A percentile compares a stretch with the other conserved stretches of the same genome.
Evolutionary conservation across 2,797 vertebrate species (phyloP).

Genomic region (Protonibea diacanthus): DNA sequence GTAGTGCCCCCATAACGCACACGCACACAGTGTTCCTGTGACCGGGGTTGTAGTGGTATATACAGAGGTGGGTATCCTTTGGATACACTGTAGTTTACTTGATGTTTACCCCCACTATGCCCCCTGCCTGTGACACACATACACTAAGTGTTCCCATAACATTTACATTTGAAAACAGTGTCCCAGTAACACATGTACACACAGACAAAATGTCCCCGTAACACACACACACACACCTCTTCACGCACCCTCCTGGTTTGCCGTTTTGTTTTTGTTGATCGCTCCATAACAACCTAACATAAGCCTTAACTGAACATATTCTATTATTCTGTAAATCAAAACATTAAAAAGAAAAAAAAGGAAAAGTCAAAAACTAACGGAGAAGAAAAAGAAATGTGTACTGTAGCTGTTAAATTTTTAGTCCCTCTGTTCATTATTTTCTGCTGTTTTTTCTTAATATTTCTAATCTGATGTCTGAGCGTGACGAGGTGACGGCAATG

Average conservation of each 20-base stretch:
- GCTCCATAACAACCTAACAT: conserved; percentile 76
- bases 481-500: conserved; percentile 67
- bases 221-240: background rate
- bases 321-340: conserved; percentile 83
- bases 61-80: too few relatives aligned
- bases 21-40: too few relatives aligned
- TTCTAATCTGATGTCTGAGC: conserved; percentile 81
- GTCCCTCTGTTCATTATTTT: conserved; percentile 79
- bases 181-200: background rate
- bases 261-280: conserved; percentile 52
- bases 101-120: too few relatives aligned
- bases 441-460: conserved; percentile 76
- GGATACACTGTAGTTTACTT: too few relatives aligned
- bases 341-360: conserved; percentile 54
- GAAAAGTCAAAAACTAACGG: conserved; percentile 48
- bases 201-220: background rate
- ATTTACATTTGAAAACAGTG: too few relatives aligned
- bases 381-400: conserved; percentile 74
- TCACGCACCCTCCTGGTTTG: background rate
- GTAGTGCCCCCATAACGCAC: too few relatives aligned
- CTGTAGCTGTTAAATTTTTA: conserved; percentile 80
- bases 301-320: conserved; percentile 86
- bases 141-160: background rate
- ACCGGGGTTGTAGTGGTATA: too few relatives aligned
- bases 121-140: background rate